Evolutionary conservation across 2,797 vertebrate species (phyloP).

Genomic region (Momotus momota): DNA sequence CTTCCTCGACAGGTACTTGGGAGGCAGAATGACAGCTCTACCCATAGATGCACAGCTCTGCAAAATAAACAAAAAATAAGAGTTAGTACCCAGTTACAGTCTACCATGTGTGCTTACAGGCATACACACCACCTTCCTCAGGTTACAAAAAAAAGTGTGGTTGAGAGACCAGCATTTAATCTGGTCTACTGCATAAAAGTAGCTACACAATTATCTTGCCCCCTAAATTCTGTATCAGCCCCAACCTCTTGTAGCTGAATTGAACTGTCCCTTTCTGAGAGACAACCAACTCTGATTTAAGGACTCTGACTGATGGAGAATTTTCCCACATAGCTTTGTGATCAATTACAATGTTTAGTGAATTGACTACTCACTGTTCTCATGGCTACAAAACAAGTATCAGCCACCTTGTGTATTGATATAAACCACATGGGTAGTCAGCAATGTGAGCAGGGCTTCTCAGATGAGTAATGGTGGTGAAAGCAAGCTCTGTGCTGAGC

Average conservation of each 20-base stretch:
- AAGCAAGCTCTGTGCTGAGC: neutral
- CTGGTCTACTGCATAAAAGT: neutral
- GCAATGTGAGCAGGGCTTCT: neutral
- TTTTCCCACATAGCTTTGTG: neutral
- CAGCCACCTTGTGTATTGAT: neutral
- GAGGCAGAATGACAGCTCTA: neutral
- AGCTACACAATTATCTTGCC: neutral
- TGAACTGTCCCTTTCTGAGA: neutral
- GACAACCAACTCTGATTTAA: neutral
- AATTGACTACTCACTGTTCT: neutral
- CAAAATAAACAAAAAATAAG: neutral
- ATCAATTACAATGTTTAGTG: neutral
- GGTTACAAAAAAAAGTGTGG: neutral
- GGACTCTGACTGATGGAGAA: neutral
- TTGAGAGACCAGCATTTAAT: neutral
- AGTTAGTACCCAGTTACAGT: neutral
- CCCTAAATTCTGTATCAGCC: neutral
- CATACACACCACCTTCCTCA: neutral
- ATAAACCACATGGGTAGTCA: neutral
- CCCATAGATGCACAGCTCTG: neutral
- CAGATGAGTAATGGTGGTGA: neutral
- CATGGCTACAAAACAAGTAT: neutral
- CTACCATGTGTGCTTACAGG: neutral
- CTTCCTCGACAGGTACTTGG: neutral
- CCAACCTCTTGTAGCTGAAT: neutral